Evolutionary conservation across 2,888 invertebrate species (phyloP), one percentile per base, ranked within the genome.

Genomic region (Hydrotaea cyrtoneurina): DNA sequence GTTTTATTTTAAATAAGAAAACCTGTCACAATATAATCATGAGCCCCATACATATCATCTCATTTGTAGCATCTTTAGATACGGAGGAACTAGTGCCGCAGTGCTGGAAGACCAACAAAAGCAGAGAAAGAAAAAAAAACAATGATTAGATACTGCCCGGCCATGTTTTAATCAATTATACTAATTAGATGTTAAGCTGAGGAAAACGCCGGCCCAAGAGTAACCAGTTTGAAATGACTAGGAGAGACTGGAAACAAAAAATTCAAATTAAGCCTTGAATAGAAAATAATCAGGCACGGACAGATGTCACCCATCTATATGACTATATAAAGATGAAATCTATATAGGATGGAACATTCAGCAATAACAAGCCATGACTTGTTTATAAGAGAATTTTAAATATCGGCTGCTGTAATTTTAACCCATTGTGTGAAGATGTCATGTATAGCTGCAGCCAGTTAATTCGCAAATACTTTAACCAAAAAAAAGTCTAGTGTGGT

Each of bases 81-180:
- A 31, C 7, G 3, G 7, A 7, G 7, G n/a, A 64, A n/a, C 64
- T 39, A 0, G 15, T 23, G 57, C 57, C 21, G 17, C 43, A 21
- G 39, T 23, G 23, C 43, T 15, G 21, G 23, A 11, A 21, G 13
- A 2, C 55, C 8, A 17, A 15, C 55, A 55, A 55, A 31, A 31
- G n/a, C n/a, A n/a, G n/a, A n/a, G n/a, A 31, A 31, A 21, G 21
- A 3, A 19, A 55, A 53, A 55, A 59, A 59, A 26, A 59, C n/a
- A n/a, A n/a, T n/a, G 11, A 23, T 59, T 23, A 69, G 69, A 69
- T 69, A 46, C 69, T n/a, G 21, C 1, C n/a, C 21, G 46, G 46
- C 46, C 23, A 69, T 72, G 53, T 57, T 73, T 64, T 66, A 76
- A 77, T 77, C 82, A 85, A 85, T 82, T 85, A 85, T 82, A 80